Conservation (phyloP, 2,113 vertebrate species). For the Ammodytes dubius region DNA sequence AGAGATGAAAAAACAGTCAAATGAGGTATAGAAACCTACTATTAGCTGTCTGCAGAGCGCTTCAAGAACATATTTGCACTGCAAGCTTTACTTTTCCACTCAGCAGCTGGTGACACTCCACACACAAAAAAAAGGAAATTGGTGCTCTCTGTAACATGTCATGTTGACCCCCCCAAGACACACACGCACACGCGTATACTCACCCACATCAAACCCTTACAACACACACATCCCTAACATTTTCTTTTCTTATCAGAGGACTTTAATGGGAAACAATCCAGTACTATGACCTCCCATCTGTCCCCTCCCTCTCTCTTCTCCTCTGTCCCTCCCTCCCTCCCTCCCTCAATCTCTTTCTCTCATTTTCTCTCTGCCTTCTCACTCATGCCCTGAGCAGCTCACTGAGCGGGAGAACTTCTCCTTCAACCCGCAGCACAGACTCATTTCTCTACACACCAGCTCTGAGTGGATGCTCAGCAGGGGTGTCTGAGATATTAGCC, state of each 20-base stretch:
- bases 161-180: conserved; percentile 41
- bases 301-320: conserved; percentile 14
- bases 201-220: conserved; percentile 6
- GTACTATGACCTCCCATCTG: conserved; percentile 72
- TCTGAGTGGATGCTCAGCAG: conserved; percentile 87
- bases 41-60: conserved; percentile 15
- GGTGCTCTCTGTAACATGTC: conserved; percentile 28
- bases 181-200: conserved; percentile 16
- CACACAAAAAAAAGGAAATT: conserved; percentile 10
- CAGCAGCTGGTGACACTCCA: conserved; percentile 42
- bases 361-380: conserved; percentile 68
- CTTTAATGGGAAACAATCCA: conserved; percentile 68
- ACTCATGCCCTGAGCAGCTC: conserved; percentile 73
- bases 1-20: conserved; percentile 15
- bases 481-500: conserved; percentile 87
- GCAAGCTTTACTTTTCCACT: conserved; percentile 35
- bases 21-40: conserved; percentile 8
- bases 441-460: conserved; percentile 87
- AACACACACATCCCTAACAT: conserved; percentile 23
- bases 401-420: conserved; percentile 75
- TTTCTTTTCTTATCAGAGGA: conserved; percentile 51
- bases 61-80: conserved; percentile 22
- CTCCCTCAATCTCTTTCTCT: conserved; percentile 43
- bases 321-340: conserved; percentile 12
- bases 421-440: conserved; percentile 78